Base-by-base conservation (phyloP, 2,888 invertebrate species). In the Pandemis cinnamomeana region DNA sequence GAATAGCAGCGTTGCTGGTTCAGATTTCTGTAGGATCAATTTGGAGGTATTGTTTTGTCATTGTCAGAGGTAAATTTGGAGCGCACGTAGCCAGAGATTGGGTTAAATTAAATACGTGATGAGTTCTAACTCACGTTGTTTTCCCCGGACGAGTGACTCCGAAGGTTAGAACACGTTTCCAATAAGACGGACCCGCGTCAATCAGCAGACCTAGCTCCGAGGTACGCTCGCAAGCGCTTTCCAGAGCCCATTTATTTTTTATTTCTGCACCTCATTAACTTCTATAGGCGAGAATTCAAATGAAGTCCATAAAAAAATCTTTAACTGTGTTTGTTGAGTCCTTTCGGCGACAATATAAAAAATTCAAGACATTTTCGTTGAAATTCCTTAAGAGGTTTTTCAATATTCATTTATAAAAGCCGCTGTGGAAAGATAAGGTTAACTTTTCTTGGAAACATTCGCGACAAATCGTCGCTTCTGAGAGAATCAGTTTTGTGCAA, bases 371-470 rank as follows among this genome's bases (percentile, higher is more conserved):
- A 64, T 71, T 75, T 55, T 72, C 53, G 67, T 55, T 64, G 64
- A 61, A 53, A 67, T 64, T 66, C 41, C 68, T 68, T 51, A 71
- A 71, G 68, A 74, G 74, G 69, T 68, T 74, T 74, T 76, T 76
- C 68, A 71, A 76, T 74, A 74, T 70, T 74, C 74, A 74, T 74
- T 71, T 71, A 66, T 68, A 61, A 68, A 73, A 73, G 71, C 46
- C 71, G 64, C 66, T 42, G 55, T 62, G 60, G 41, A 73, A 66
- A 71, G 74, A 74, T 67, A 67, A 71, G 67, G 71, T 67, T 62
- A 67, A 67, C 70, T 67, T 74, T 66, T 60, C 69, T 60, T 44
- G 20, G 20, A 60, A 70, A 70, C 44, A 72, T 66, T 53, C 58
- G 64, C 69, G 66, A 72, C 73, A 73, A 74, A 71, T 74, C 74